Base-by-base conservation (phyloP, 2,888 invertebrate genomes). In the Stratiomys singularior region DNA sequence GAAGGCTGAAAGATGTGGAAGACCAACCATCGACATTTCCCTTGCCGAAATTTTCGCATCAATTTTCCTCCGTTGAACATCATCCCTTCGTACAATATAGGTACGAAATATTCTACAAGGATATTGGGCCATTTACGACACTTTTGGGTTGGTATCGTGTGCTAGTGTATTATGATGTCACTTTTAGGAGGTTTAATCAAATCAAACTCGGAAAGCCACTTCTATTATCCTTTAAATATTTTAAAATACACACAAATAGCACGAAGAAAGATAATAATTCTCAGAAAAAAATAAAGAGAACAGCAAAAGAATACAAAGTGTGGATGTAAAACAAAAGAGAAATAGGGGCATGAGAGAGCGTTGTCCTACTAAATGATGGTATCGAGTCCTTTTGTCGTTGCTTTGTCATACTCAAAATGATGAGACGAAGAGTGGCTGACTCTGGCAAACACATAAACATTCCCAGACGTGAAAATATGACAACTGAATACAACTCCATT, bases 161-260 rank as follows among this genome's bases (percentile, higher is more conserved):
- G 46, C 13, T 76, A 13, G 44, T 27, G 28, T 52, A 56, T 72
- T 76, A 64, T 64, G 76, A 76, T 76, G 64, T 64, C 64, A 76
- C 47, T 76, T 76, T 76, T 37, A 37, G 63, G 63, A 76, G 76
- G 76, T 76, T 76, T 76, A 76, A 76, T 63, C 76, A 76, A 76
- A 76, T 76, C 76, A 76, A 76, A 76, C 76, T 76, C 46, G 63
- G 76, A 64, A 76, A 64, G 23, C 76, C 76, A 64, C 63, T 74
- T 60, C 76, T 76, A 64, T 76, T 76, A 63, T 76, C 63, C 76
- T 76, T 76, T 76, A 60, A 76, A 76, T 76, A 76, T 64, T 76
- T 76, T 76, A 76, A 76, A 76, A 76, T 28, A 27, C 44, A 63
- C 37, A 64, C 27, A 76, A 60, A 60, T 44, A 37, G 37, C 28